These are phyloP conservation scores for Gorsachius magnificus DNA, from an alignment of 2,797 vertebrate species.

Conservation along the genomic window DNA sequence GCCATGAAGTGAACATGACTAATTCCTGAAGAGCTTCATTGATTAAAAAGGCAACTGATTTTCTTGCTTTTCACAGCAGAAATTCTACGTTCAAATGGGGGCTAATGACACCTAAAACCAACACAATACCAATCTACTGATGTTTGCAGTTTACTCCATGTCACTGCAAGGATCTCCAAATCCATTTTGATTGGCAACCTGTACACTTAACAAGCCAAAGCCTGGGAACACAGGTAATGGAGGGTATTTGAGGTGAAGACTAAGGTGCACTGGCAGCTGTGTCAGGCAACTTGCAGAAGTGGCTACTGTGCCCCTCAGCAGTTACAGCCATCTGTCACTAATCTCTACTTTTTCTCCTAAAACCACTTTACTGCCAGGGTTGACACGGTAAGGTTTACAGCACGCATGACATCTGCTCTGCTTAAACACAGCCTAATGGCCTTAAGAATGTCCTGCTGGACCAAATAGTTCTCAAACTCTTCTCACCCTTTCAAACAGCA, in stretches of 20 bases:
- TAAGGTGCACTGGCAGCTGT: background rate
- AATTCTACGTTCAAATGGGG: background rate
- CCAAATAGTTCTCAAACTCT: background rate
- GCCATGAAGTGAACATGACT: background rate
- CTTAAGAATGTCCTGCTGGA: background rate
- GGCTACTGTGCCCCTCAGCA: background rate
- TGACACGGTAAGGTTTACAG: background rate
- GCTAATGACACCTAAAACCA: background rate
- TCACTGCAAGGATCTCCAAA: background rate
- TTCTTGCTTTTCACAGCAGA: background rate
- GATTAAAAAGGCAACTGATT: background rate
- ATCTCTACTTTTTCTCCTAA: background rate
- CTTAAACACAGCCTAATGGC: constrained; percentile 7
- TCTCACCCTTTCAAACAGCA: background rate
- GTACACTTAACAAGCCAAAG: background rate
- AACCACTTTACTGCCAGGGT: background rate
- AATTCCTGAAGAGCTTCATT: background rate
- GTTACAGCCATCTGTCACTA: background rate
- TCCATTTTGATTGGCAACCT: background rate
- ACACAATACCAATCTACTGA: fast-evolving
- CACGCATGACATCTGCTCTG: background rate
- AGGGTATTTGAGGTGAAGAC: background rate
- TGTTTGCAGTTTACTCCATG: background rate
- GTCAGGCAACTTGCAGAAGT: background rate
- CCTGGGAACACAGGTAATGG: background rate